Evolutionary conservation across 2,888 invertebrate genomes (phyloP).

Genomic region (Syrista parreyssii): DNA sequence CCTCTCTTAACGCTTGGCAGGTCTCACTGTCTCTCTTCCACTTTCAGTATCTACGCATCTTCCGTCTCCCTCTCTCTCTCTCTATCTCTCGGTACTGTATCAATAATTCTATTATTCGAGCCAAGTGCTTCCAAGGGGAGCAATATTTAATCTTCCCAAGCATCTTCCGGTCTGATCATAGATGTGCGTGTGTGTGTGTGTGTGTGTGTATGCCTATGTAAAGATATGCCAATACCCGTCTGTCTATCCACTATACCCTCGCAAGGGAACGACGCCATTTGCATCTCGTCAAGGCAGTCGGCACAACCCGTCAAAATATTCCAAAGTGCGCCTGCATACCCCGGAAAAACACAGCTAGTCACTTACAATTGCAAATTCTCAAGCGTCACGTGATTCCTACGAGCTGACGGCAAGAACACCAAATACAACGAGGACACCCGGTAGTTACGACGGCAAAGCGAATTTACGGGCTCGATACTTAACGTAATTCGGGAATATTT

Average conservation of each 20-base stretch:
- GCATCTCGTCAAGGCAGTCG: neutral
- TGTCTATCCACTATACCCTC: slow-evolving; percentile 9
- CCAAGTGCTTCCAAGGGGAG: slow-evolving; percentile 8
- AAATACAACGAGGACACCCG: slow-evolving; percentile 4
- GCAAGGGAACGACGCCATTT: neutral
- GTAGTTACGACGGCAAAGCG: slow-evolving; percentile 7
- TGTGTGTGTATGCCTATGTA: neutral
- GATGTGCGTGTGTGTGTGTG: slow-evolving; percentile 9
- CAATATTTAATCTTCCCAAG: neutral
- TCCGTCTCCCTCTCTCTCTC: too few relatives aligned
- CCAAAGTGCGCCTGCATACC: neutral
- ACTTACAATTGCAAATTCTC: neutral
- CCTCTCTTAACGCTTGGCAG: neutral
- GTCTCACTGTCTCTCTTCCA: neutral
- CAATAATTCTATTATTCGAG: slow-evolving; percentile 14
- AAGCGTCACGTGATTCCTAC: neutral
- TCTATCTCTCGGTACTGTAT: neutral
- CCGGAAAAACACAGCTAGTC: neutral
- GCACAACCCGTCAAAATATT: neutral
- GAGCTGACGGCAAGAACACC: neutral
- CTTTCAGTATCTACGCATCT: neutral
- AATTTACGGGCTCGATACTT: neutral
- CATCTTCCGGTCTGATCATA: neutral
- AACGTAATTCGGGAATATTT: too few relatives aligned
- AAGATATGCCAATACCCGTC: neutral